Evolutionary conservation across 2,113 vertebrate species (phyloP).

Genomic region (Serilophus lunatus): DNA sequence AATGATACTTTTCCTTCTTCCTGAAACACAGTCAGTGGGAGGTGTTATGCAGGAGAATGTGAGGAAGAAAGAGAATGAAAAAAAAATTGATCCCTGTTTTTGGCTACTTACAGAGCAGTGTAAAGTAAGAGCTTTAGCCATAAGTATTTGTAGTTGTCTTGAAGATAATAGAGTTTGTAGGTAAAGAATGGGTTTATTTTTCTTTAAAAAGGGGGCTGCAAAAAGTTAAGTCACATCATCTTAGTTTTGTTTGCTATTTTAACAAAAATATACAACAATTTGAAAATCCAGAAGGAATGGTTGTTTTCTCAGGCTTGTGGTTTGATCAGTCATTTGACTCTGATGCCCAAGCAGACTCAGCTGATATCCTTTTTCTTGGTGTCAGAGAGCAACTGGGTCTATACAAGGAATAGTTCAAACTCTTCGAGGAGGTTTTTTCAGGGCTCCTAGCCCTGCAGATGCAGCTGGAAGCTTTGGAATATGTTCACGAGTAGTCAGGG

Average conservation of each 20-base stretch:
- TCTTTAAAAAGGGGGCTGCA: background rate
- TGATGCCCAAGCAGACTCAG: background rate
- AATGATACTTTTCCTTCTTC: background rate
- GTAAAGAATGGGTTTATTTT: background rate
- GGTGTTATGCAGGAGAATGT: background rate
- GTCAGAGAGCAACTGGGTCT: background rate
- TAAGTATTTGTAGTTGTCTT: background rate
- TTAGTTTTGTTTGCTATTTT: background rate
- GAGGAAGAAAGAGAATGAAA: background rate
- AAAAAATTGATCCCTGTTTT: background rate
- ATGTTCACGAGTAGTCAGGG: background rate
- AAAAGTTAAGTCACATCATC: background rate
- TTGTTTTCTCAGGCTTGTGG: background rate
- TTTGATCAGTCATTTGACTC: background rate
- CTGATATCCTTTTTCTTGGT: background rate
- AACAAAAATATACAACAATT: background rate
- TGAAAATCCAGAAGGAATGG: background rate
- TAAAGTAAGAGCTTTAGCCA: background rate
- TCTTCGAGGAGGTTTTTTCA: background rate
- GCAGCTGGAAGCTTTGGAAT: background rate
- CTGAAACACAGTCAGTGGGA: background rate
- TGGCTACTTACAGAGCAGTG: background rate
- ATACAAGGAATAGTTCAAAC: background rate
- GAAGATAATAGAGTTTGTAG: background rate
- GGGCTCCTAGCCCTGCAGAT: background rate